These are phyloP conservation scores for Lacanobia wlatinum DNA, from an alignment of 2,888 invertebrate genomes.

Conservation along the genomic window DNA sequence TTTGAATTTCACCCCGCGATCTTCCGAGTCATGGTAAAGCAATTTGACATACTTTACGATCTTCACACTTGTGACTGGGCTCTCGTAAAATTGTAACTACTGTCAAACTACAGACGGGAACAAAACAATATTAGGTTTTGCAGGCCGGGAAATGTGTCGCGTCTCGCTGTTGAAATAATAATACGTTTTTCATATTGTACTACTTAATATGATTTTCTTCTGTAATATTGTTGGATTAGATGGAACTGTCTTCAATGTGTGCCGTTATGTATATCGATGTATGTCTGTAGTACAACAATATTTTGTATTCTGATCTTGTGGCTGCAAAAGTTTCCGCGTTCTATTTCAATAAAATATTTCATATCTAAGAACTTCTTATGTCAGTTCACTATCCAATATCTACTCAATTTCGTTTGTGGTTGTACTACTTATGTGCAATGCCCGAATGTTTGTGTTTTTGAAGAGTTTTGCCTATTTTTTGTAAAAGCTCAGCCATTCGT, in stretches of 20 bases:
- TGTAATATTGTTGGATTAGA: conserved; percentile 55
- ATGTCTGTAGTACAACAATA: conserved; percentile 38
- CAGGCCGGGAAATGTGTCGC: conserved; percentile 54
- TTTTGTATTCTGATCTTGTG: conserved; percentile 36
- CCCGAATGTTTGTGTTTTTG: conserved; percentile 22
- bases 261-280: conserved; percentile 45
- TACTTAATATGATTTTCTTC: conserved; percentile 49
- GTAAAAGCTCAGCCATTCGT: conserved; percentile 65
- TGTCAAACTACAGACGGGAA: conserved; percentile 65
- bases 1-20: conserved; percentile 86
- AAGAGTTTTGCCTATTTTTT: conserved; percentile 39
- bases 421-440: conserved; percentile 11
- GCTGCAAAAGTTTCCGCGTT: conserved; percentile 15
- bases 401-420: conserved; percentile 19
- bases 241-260: conserved; percentile 52
- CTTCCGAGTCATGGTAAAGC: conserved; percentile 79
- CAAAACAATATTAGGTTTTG: conserved; percentile 68
- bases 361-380: conserved; percentile 10
- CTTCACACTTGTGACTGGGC: conserved; percentile 76
- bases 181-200: conserved; percentile 63
- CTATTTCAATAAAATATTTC: conserved; percentile 27
- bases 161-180: conserved; percentile 56
- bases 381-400: conserved; percentile 34
- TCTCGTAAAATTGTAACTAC: conserved; percentile 73
- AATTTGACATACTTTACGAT: conserved; percentile 76